phyloP scores from a whole-genome alignment of 1,140 invertebrate species.

The Samia ricini region DNA sequence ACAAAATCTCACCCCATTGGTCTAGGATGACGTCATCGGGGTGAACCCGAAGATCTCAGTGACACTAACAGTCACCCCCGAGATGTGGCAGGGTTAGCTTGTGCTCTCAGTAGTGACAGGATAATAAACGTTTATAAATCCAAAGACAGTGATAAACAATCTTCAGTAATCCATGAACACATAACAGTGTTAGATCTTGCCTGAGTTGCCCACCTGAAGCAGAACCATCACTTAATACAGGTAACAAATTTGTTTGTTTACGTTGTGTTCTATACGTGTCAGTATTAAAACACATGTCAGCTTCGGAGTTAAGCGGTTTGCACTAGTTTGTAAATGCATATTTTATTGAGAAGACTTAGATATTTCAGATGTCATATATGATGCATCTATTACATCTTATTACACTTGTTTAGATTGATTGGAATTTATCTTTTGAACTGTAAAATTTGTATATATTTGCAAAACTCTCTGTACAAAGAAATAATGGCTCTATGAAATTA shows the following conservation, averaged over 20 bases:
- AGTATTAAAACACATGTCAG: conserved; percentile 31
- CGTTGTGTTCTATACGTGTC: conserved; percentile 35
- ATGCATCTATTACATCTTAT: too few species aligned
- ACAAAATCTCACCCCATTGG: conserved; percentile 60
- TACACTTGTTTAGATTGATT: too few species aligned
- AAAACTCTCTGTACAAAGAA: too few species aligned
- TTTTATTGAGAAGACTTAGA: background rate
- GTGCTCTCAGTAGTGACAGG: conserved; percentile 32
- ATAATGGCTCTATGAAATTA: too few species aligned
- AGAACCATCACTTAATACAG: conserved; percentile 25
- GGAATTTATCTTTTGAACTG: too few species aligned
- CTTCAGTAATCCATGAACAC: conserved; percentile 24
- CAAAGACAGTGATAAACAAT: conserved; percentile 48
- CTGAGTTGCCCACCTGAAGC: background rate
- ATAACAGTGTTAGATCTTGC: conserved; percentile 21
- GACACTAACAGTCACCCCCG: conserved; percentile 71
- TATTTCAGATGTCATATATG: background rate
- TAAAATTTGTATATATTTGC: too few species aligned
- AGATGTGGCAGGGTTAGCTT: conserved; percentile 47
- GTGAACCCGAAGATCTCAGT: conserved; percentile 69
- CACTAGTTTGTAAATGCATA: background rate
- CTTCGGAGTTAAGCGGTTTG: background rate
- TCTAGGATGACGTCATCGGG: conserved; percentile 73
- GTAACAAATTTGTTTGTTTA: conserved; percentile 52
- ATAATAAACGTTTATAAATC: conserved; percentile 55